Conservation (phyloP, 2,888 invertebrate species). For the Drosophila buzzatii region DNA sequence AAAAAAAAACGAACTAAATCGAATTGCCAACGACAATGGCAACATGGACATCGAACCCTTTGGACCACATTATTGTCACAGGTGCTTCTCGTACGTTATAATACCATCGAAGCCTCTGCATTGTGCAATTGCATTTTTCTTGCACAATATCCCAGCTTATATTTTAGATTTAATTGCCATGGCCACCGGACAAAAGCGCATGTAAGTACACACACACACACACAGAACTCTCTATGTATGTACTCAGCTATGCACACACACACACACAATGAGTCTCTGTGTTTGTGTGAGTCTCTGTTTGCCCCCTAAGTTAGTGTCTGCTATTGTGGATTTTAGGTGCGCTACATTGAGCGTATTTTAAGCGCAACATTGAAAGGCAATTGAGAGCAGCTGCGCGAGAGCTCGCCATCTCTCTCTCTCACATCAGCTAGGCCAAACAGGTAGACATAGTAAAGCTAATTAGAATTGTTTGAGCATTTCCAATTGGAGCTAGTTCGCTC, state of each 20-base stretch:
- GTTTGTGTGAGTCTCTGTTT: constrained; percentile 10
- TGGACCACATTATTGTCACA: constrained; percentile 82
- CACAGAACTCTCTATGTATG: neutral
- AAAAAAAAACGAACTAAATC: constrained; percentile 61
- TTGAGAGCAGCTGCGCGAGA: constrained; percentile 45
- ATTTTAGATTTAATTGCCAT: constrained; percentile 85
- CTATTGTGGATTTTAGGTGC: constrained; percentile 56
- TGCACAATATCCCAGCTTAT: constrained; percentile 85
- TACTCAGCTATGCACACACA: constrained; percentile 3
- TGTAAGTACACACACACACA: constrained; percentile 79
- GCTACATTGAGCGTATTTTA: constrained; percentile 68
- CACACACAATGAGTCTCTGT: constrained; percentile 21
- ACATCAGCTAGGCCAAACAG: constrained; percentile 13
- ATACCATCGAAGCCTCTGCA: constrained; percentile 85
- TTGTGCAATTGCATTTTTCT: constrained; percentile 83
- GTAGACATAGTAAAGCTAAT: neutral
- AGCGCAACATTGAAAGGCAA: constrained; percentile 75
- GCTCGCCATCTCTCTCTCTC: neutral
- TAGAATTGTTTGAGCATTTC: constrained; percentile 5
- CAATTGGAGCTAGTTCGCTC: constrained; percentile 21
- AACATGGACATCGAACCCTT: constrained; percentile 41
- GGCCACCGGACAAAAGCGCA: constrained; percentile 85
- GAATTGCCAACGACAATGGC: constrained; percentile 60
- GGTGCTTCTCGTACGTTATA: constrained; percentile 86
- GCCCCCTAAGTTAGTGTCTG: constrained; percentile 50